A percentile compares a stretch with the other conserved stretches of the same genome.
phyloP scores from a whole-genome alignment of 2,797 vertebrate genomes.

The Peromyscus eremicus region DNA sequence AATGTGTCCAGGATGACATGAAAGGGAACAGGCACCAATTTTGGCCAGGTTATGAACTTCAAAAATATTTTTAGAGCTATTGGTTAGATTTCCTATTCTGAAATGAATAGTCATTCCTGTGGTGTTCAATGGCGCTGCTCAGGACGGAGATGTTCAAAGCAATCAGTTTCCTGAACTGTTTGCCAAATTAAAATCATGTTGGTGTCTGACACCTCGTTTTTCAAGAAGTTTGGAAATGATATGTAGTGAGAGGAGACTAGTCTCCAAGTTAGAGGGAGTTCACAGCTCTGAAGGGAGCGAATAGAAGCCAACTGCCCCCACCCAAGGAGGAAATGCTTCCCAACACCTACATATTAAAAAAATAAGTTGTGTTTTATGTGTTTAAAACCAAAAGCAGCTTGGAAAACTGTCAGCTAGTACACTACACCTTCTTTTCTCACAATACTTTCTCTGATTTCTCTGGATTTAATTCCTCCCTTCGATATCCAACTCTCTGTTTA shows the following conservation, averaged over 20 bases:
- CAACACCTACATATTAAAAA: constrained; percentile 71
- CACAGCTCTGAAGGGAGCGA: constrained; percentile 82
- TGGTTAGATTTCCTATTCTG: constrained; percentile 57
- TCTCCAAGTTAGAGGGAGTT: constrained; percentile 80
- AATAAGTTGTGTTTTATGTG: constrained; percentile 55
- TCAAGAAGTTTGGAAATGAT: constrained; percentile 84
- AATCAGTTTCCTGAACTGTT: constrained; percentile 75
- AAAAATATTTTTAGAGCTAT: constrained; percentile 51
- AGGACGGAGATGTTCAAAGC: constrained; percentile 76
- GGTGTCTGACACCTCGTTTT: constrained; percentile 85
- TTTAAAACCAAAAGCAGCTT: constrained; percentile 69
- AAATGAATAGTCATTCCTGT: constrained; percentile 35
- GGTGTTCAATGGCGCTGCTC: constrained; percentile 58
- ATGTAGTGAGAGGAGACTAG: constrained; percentile 74
- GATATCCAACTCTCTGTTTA: neutral
- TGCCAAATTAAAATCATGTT: constrained; percentile 84
- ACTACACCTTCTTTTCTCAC: neutral
- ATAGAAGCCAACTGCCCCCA: constrained; percentile 70
- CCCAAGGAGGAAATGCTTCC: constrained; percentile 76
- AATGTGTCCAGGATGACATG: neutral
- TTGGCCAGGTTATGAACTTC: constrained; percentile 34
- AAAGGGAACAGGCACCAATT: neutral
- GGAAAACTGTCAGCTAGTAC: constrained; percentile 23
- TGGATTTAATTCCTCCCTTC: constrained; percentile 6
- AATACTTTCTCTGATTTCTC: constrained; percentile 55